Percentiles rank a stretch among this genome's conserved stretches.
Conservation (phyloP, 2,888 invertebrate species). For the Mactromeris polynyma region DNA sequence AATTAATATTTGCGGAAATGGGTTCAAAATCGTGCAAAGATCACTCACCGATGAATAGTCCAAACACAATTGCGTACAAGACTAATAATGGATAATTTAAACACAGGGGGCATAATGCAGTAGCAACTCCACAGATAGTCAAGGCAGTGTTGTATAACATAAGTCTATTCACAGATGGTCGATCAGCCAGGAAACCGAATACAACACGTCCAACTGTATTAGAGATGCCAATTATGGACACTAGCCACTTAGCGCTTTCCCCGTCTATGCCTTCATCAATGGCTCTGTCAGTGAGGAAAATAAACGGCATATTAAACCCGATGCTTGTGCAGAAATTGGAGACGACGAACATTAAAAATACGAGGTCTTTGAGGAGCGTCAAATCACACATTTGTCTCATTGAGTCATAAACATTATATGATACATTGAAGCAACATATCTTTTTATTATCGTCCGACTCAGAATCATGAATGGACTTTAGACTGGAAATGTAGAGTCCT, state of each 20-base stretch:
- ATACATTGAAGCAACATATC: slow-evolving; percentile 69
- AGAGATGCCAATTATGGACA: slow-evolving; percentile 96
- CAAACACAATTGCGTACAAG: slow-evolving; percentile 90
- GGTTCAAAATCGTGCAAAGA: too few species aligned
- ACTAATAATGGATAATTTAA: slow-evolving; percentile 91
- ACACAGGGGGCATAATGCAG: slow-evolving; percentile 93
- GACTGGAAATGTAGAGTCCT: slow-evolving; percentile 84
- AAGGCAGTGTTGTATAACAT: slow-evolving; percentile 96
- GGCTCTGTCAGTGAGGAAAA: slow-evolving; percentile 93
- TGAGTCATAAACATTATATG: slow-evolving; percentile 75
- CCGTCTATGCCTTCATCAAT: slow-evolving; percentile 78
- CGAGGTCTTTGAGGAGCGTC: slow-evolving; percentile 93
- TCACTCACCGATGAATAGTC: slow-evolving; percentile 85
- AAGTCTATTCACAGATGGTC: slow-evolving; percentile 94
- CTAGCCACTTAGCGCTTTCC: slow-evolving; percentile 90
- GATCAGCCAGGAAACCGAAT: slow-evolving; percentile 85
- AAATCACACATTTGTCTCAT: slow-evolving; percentile 93
- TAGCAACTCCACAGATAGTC: slow-evolving; percentile 95
- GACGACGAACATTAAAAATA: slow-evolving; percentile 94
- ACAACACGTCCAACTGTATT: slow-evolving; percentile 97
- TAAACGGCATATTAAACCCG: slow-evolving; percentile 96
- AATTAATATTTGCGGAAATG: too few species aligned
- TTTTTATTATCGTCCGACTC: slow-evolving; percentile 82
- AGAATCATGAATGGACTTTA: slow-evolving; percentile 82
- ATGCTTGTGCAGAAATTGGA: slow-evolving; percentile 98